Evolutionary conservation across 1,140 invertebrate species (phyloP), one percentile per base, ranked within the genome.

Genomic region (Melipona quadrifasciata): DNA sequence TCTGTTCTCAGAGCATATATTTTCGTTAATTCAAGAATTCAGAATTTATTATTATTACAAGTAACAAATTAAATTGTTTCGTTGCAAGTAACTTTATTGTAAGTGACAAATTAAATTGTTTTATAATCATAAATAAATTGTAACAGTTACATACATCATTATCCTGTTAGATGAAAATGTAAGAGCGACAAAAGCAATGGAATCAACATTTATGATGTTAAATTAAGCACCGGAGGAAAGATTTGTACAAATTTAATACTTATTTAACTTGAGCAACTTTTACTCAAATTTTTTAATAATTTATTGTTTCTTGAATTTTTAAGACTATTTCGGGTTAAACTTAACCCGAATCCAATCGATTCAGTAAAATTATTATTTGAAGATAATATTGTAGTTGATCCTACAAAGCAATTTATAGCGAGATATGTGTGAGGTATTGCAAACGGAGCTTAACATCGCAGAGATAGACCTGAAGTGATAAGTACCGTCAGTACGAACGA

Each of bases 381-480:
- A 47, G 34, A 2, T 27, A 17, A 31, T n/a, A 34, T 19, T 27
- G 27, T 21, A 4, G 55, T 67, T 16, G 24, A 19, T 57, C 19
- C 1, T 47, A 19, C 10, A 55, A 3, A 24, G 2, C 27, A 10
- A 53, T 71, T 55, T 84, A 79, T 17, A 57, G 61, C 3, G n/a
- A 10, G 57, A 64, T 74, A 31, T 12, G 19, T 5, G 67, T 61
- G 19, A 53, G 51, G 27, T 24, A 34, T 55, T 73, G 68, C 67
- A 80, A 84, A 80, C 68, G 51, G n/a, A 67, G 70, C 53, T 72
- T 80, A 67, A 73, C 57, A 58, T 47, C 68, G 67, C 76, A 65
- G 57, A 84, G 64, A 88, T 88, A 88, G 74, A 80, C 58, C 14
- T 67, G 55, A 47, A 71, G 27, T 77, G 82, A 86, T 86, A 86